Evolutionary conservation across 2,888 invertebrate genomes (phyloP).

Genomic region (Agrilus mali): DNA sequence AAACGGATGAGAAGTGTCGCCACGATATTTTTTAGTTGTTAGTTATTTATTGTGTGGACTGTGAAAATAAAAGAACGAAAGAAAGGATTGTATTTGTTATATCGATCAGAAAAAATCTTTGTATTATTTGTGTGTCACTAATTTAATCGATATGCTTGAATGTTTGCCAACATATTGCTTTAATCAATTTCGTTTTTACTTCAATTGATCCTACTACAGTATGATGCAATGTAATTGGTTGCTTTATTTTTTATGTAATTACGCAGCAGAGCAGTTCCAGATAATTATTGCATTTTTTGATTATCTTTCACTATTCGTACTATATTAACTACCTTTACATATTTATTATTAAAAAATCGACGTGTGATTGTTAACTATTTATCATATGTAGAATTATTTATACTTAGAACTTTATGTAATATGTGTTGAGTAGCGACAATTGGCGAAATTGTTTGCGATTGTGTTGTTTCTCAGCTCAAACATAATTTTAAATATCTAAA

Average conservation of each 20-base stretch:
- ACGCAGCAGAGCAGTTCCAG: constrained; percentile 3
- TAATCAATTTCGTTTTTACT: constrained; percentile 9
- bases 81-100: too few species aligned
- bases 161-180: constrained; percentile 10
- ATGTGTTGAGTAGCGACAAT: too few species aligned
- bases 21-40: too few species aligned
- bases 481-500: neutral
- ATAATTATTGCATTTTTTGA: constrained; percentile 4
- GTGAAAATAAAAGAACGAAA: too few species aligned
- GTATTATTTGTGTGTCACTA: neutral
- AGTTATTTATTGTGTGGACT: too few species aligned
- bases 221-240: constrained; percentile 5
- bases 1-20: too few species aligned
- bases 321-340: constrained; percentile 27
- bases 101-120: too few species aligned
- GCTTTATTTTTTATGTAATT: neutral
- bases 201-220: constrained; percentile 6
- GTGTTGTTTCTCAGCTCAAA: too few species aligned
- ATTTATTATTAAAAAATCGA: constrained; percentile 31
- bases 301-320: constrained; percentile 17
- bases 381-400: constrained; percentile 18
- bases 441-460: too few species aligned
- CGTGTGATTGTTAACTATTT: constrained; percentile 34
- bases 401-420: constrained; percentile 28
- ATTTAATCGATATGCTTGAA: constrained; percentile 6